A percentile compares a stretch with the other conserved stretches of the same genome.
Evolutionary conservation across 2,888 invertebrate genomes (phyloP).

Genomic region (Hedya salicella): DNA sequence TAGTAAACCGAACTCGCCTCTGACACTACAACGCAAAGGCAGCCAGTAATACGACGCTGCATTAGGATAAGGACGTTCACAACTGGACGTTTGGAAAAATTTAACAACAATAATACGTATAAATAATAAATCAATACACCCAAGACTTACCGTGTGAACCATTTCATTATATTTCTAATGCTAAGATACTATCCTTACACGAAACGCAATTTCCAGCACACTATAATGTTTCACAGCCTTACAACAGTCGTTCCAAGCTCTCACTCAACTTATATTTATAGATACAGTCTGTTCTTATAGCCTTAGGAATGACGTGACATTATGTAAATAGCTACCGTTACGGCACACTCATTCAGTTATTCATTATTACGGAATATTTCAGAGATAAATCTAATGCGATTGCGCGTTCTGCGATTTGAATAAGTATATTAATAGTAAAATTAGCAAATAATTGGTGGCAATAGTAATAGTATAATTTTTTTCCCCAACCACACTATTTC

Average conservation of each 20-base stretch:
- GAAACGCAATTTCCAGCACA: conserved; percentile 69
- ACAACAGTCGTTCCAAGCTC: conserved; percentile 78
- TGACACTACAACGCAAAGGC: conserved; percentile 60
- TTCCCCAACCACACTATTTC: conserved; percentile 19
- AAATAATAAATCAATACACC: conserved; percentile 51
- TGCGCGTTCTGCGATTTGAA: conserved; percentile 27
- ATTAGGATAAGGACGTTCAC: conserved; percentile 71
- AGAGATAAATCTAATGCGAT: conserved; percentile 22
- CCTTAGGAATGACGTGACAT: conserved; percentile 76
- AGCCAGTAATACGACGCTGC: conserved; percentile 65
- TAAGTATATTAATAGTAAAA: conserved; percentile 24
- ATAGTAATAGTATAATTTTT: conserved; percentile 1
- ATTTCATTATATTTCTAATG: conserved; percentile 52
- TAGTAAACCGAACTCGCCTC: conserved; percentile 57
- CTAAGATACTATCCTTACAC: conserved; percentile 54
- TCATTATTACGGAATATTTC: conserved; percentile 27
- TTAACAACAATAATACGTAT: conserved; percentile 56
- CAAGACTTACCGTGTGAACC: conserved; percentile 53
- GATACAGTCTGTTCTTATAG: conserved; percentile 69
- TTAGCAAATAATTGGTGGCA: conserved; percentile 28
- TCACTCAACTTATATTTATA: conserved; percentile 63
- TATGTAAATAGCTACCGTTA: conserved; percentile 57
- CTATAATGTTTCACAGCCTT: conserved; percentile 80
- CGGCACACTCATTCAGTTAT: conserved; percentile 49
- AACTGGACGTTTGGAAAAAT: conserved; percentile 72